Evolutionary conservation across 2,888 invertebrate genomes (phyloP).

Genomic region (Peribatodes rhomboidaria): DNA sequence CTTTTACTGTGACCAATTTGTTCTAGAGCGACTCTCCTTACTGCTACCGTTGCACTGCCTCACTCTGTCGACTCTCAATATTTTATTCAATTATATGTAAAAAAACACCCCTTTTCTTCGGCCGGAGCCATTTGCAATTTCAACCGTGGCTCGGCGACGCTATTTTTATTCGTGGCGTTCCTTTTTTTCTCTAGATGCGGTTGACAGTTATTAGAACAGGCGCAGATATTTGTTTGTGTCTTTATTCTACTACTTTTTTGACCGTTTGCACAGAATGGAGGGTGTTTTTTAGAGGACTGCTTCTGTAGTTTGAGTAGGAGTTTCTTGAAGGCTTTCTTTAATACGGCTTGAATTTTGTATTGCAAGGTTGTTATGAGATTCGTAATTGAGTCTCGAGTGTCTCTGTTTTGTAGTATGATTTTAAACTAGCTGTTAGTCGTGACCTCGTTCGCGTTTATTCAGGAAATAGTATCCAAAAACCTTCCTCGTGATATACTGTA

Average conservation of each 20-base stretch:
- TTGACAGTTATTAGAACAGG: constrained; percentile 38
- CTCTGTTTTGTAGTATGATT: no score
- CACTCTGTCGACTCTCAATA: constrained; percentile 60
- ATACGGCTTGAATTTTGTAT: no score
- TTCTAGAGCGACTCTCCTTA: not conserved
- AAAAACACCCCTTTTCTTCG: constrained; percentile 59
- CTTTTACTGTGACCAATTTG: not conserved
- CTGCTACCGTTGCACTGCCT: constrained; percentile 7
- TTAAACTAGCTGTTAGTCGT: no score
- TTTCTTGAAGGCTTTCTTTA: no score
- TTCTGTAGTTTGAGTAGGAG: no score
- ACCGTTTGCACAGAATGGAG: no score
- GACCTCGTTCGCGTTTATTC: no score
- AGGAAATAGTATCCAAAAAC: no score
- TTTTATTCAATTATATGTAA: constrained; percentile 79
- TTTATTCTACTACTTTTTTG: not conserved
- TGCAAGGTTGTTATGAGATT: no score
- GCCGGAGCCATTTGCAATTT: constrained; percentile 44
- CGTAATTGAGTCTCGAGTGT: no score
- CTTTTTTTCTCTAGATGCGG: constrained; percentile 28
- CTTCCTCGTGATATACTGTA: no score
- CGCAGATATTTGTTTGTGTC: constrained; percentile 6
- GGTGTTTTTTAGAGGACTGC: not conserved
- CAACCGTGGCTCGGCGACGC: constrained; percentile 24
- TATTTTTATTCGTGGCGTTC: constrained; percentile 31